These are phyloP conservation scores for Herminia tarsipennalis DNA, from an alignment of 2,888 invertebrate species.

Conservation along the genomic window DNA sequence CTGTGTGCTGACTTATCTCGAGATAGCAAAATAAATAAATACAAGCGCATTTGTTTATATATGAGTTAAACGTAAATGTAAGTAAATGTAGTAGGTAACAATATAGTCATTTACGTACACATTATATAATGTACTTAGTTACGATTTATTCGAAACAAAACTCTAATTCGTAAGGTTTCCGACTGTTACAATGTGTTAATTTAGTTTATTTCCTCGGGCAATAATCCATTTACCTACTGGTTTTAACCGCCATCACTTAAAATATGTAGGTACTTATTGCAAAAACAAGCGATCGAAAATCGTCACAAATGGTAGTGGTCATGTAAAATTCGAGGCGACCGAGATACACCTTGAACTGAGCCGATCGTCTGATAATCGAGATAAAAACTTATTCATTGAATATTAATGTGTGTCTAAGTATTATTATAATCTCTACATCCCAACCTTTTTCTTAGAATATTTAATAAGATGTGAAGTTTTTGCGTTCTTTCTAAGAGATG, in stretches of 20 bases:
- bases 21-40: conserved; percentile 37
- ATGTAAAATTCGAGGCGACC: conserved; percentile 43
- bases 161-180: too few species aligned
- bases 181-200: too few species aligned
- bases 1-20: conserved; percentile 29
- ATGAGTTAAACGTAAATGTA: conserved; percentile 14
- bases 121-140: too few species aligned
- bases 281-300: too few species aligned
- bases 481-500: conserved; percentile 23
- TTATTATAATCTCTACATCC: conserved; percentile 27
- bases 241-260: too few species aligned
- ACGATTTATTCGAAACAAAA: too few species aligned
- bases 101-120: not conserved
- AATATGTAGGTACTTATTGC: too few species aligned
- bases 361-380: conserved; percentile 48
- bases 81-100: not conserved
- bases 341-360: conserved; percentile 52
- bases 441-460: conserved; percentile 10
- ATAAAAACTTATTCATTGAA: conserved; percentile 47
- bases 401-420: conserved; percentile 38
- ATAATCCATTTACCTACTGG: too few species aligned
- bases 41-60: conserved; percentile 26
- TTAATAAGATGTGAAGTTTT: conserved; percentile 5
- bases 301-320: conserved; percentile 24
- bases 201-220: too few species aligned